Percentiles rank a stretch among this genome's conserved stretches.
These are phyloP conservation scores for Heliconius nattereri DNA, from an alignment of 1,140 invertebrate genomes.

Conservation along the genomic window DNA sequence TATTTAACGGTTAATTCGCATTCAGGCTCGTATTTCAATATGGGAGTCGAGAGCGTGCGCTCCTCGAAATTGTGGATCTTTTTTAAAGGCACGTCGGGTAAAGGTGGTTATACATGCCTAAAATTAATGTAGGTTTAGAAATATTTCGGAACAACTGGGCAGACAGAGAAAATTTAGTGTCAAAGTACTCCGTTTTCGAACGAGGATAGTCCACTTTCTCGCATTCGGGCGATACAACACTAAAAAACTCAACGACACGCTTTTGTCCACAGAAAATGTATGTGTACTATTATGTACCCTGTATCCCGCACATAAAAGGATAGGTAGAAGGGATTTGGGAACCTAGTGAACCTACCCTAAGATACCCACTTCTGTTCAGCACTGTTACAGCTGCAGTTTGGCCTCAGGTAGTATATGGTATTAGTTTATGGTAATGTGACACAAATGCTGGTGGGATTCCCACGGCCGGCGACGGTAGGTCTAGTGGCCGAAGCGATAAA, in stretches of 20 bases:
- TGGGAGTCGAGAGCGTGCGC: slow-evolving; percentile 36
- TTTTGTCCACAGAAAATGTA: too few relatives aligned
- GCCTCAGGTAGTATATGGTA: background rate
- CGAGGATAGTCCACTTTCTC: too few relatives aligned
- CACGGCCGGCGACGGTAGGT: slow-evolving; percentile 68
- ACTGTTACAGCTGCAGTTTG: too few relatives aligned
- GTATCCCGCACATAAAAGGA: too few relatives aligned
- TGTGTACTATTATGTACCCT: too few relatives aligned
- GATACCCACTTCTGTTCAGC: too few relatives aligned
- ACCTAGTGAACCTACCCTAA: too few relatives aligned
- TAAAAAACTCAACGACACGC: too few relatives aligned
- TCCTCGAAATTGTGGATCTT: slow-evolving; percentile 41
- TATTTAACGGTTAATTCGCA: slow-evolving; percentile 39
- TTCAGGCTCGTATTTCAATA: slow-evolving; percentile 39
- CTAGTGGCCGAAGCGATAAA: slow-evolving; percentile 61
- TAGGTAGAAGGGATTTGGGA: too few relatives aligned
- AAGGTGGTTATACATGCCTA: slow-evolving; percentile 37
- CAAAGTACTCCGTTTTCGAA: slow-evolving; percentile 10
- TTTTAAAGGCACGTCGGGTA: slow-evolving; percentile 36
- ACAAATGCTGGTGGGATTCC: slow-evolving; percentile 53
- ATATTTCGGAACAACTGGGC: background rate
- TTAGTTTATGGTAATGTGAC: slow-evolving; percentile 61
- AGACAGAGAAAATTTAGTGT: slow-evolving; percentile 43
- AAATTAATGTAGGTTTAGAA: background rate
- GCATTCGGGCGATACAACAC: too few relatives aligned